Base-by-base conservation (phyloP, 1,140 invertebrate species). In the Zelostemma sp. region DNA sequence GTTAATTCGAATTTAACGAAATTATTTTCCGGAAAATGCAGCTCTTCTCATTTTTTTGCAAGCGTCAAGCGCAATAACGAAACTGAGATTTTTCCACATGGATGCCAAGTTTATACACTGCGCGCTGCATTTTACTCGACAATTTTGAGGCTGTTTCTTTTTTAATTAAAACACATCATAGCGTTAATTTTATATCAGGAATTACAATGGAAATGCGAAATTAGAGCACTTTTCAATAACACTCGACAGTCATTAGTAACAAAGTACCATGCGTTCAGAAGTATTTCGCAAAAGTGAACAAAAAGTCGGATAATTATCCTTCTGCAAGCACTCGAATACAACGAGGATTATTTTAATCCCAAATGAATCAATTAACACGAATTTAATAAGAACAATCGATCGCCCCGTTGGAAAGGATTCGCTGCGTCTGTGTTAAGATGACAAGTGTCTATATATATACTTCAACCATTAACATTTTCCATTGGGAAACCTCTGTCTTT, bases 321-420 rank as follows among this genome's bases (percentile, higher is more conserved):
- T 9, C 11, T n/a, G 33, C 2, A 35, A 9, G 11, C 33, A 11
- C 35, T 33, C 51, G 50, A 48, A 50, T 40, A 2, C 2, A 28
- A 17, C 35, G 11, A 21, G 17, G 60, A 65, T 57, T 54, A 61
- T 46, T 70, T 70, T 65, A 33, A 49, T 70, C 68, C 61, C 61
- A 65, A 45, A 60, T 70, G 68, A 70, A 60, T 70, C 61, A 70
- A 70, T 70, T 70, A 65, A 55, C 41, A 61, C 40, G 51, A 68
- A 59, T 59, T 33, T 54, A 56, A 53, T 60, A 64, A 64, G 67
- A 69, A 69, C 60, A 56, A 46, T 63, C 56, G 41, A 64, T 55
- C 54, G 48, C 40, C 25, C 14, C 18, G 54, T 54, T 63, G 56
- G 60, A 64, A 60, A 60, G 56, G 21, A 61, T 57, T 64, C 35